phyloP scores from a whole-genome alignment of 2,888 invertebrate genomes.

The Drosophila rellima region DNA sequence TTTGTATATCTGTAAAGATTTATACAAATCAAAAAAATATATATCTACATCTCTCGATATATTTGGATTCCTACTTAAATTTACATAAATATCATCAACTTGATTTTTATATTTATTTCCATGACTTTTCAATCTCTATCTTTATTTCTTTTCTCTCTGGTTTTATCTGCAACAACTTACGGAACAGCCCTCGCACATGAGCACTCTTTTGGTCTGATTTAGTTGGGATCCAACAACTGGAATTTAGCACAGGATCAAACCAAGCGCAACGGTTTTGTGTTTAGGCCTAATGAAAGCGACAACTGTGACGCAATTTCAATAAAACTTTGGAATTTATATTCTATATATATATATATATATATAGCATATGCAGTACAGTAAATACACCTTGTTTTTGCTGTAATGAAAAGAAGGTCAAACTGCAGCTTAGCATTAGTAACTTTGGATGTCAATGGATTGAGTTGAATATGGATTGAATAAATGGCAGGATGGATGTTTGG shows the following conservation, averaged over 20 bases:
- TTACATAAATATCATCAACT: too few species aligned
- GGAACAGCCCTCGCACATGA: conserved; percentile 32
- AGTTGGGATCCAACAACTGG: conserved; percentile 35
- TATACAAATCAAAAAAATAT: too few species aligned
- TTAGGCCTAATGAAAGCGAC: conserved; percentile 65
- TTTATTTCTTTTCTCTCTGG: too few species aligned
- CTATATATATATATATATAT: too few species aligned
- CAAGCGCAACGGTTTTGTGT: conserved; percentile 60
- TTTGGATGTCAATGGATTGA: conserved; percentile 12
- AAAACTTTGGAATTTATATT: conserved; percentile 26
- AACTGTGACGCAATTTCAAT: conserved; percentile 54
- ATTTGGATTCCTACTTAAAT: too few species aligned
- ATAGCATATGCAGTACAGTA: conserved; percentile 8
- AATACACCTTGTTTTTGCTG: conserved; percentile 10
- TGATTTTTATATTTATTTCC: too few species aligned
- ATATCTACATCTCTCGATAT: too few species aligned
- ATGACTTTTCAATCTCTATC: too few species aligned
- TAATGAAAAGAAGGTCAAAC: conserved; percentile 53
- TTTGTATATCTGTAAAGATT: too few species aligned
- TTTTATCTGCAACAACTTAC: not conserved
- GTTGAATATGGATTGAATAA: conserved; percentile 13
- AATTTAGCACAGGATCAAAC: conserved; percentile 52
- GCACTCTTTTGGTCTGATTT: conserved; percentile 15
- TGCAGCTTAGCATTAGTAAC: conserved; percentile 38
- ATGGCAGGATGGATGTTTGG: conserved; percentile 5